phyloP scores from a whole-genome alignment of 2,888 invertebrate genomes.

The Hemaris fuciformis region DNA sequence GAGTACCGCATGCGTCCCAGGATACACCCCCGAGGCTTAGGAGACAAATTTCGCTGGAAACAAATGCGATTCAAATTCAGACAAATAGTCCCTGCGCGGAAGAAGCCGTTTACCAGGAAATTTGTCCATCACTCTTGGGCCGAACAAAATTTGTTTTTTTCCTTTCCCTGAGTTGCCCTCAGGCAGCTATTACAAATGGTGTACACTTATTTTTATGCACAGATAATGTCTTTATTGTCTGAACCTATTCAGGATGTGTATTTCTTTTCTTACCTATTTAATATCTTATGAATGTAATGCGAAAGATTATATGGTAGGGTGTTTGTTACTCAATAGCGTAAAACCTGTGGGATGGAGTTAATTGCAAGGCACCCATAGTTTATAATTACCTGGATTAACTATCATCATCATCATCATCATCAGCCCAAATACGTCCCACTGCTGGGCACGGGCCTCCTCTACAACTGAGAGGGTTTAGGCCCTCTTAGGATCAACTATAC shows the following conservation, averaged over 20 bases:
- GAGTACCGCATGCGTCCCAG: conserved; percentile 58
- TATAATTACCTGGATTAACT: too few species aligned
- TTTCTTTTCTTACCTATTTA: not conserved
- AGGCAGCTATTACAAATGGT: conserved; percentile 34
- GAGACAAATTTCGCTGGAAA: conserved; percentile 78
- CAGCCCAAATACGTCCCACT: too few species aligned
- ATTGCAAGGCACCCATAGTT: too few species aligned
- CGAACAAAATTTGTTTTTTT: conserved; percentile 68
- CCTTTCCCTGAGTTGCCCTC: conserved; percentile 51
- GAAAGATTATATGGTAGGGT: too few species aligned
- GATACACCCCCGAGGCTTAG: conserved; percentile 68
- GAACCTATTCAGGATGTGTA: not conserved
- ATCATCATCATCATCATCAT: too few species aligned
- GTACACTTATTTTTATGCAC: conserved; percentile 16
- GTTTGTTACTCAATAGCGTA: too few species aligned
- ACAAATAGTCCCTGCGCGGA: conserved; percentile 79
- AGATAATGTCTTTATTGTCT: not conserved
- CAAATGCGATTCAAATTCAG: conserved; percentile 81
- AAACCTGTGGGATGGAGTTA: too few species aligned
- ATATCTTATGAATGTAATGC: not conserved
- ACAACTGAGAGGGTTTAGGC: too few species aligned
- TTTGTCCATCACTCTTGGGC: conserved; percentile 77
- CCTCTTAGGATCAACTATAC: too few species aligned
- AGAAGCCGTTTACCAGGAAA: conserved; percentile 77
- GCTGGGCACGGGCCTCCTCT: too few species aligned